Evolutionary conservation across 2,113 vertebrate species (phyloP), one percentile per base, ranked within the genome.

Genomic region (Regulus satrapa): DNA sequence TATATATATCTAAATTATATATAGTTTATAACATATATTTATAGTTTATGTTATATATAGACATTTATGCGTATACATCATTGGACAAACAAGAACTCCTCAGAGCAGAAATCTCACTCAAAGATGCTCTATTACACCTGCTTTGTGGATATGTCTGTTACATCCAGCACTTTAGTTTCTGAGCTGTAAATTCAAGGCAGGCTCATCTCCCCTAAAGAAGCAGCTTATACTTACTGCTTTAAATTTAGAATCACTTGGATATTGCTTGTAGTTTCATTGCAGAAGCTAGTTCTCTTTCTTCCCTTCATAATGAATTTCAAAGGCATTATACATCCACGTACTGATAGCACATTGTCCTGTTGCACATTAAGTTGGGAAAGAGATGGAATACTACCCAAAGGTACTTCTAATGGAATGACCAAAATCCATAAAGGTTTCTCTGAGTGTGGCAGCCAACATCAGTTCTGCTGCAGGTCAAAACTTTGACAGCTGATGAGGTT

Each of bases 401-500:
- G 12, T 52, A n/a, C 61, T 69, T 69, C 49, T 61, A 8, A 64
- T 24, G 10, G 15, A 82, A 46, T 28, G 19, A 51, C 36, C 12
- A 1, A 72, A 77, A 54, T 85, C 18, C 36, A 5, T 38, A 56
- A 56, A 73, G 18, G 51, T 64, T 74, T 32, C 5, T 85, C 21
- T 15, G 32, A 64, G 26, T 74, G 55, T 48, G 52, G 76, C 14
- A 66, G 26, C 31, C 54, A 88, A 1, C 12, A 38, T 49, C 29
- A 61, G n/a, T 81, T 88, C n/a, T 74, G 38, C 45, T 41, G 59
- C 34, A 61, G 66, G 48, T 78, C 61, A 64, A 6, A 77, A 73
- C 14, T 36, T 13, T 32, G 23, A 61, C 31, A 61, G 29, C 29
- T 74, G 64, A 28, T 0, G 0, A 76, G 21, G 23, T 54, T 58